A percentile compares a stretch with the other conserved stretches of the same genome.
Conservation (phyloP, 2,888 invertebrate species). For the Ornithoptera priamus region DNA sequence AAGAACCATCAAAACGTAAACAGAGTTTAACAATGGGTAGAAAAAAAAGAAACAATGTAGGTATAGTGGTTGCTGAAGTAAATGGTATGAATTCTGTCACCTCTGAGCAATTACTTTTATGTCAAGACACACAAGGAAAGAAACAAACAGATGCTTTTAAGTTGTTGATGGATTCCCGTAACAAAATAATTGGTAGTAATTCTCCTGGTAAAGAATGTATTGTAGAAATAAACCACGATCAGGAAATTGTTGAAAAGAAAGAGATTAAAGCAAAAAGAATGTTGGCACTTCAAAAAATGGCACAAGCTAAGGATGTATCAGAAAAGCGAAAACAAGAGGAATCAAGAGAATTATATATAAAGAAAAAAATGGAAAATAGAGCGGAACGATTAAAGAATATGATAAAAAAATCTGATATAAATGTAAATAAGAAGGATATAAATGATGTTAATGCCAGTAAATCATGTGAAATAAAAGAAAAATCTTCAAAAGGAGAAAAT, state of each 20-base stretch:
- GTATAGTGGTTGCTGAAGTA: constrained; percentile 19
- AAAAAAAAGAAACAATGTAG: constrained; percentile 42
- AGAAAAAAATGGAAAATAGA: constrained; percentile 80
- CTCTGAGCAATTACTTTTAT: constrained; percentile 19
- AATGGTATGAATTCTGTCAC: constrained; percentile 11
- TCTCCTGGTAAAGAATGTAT: constrained; percentile 79
- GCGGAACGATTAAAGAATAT: constrained; percentile 79
- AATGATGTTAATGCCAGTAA: constrained; percentile 27
- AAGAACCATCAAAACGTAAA: constrained; percentile 49
- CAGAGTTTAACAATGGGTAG: constrained; percentile 66
- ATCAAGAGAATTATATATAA: constrained; percentile 78
- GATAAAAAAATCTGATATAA: constrained; percentile 51
- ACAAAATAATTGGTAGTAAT: constrained; percentile 82
- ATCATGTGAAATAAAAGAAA: constrained; percentile 15
- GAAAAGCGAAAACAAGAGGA: constrained; percentile 81
- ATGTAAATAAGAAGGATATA: constrained; percentile 36
- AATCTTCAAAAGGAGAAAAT: constrained; percentile 11
- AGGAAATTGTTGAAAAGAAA: constrained; percentile 51
- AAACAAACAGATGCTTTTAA: constrained; percentile 81
- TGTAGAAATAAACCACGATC: constrained; percentile 44
- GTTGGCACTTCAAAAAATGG: constrained; percentile 80
- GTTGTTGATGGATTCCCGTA: constrained; percentile 83
- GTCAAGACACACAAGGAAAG: constrained; percentile 45
- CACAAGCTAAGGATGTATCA: constrained; percentile 81
- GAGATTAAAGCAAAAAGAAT: constrained; percentile 70